These are phyloP conservation scores for Crossocerus cetratus DNA, from an alignment of 2,888 invertebrate species.

Conservation along the genomic window DNA sequence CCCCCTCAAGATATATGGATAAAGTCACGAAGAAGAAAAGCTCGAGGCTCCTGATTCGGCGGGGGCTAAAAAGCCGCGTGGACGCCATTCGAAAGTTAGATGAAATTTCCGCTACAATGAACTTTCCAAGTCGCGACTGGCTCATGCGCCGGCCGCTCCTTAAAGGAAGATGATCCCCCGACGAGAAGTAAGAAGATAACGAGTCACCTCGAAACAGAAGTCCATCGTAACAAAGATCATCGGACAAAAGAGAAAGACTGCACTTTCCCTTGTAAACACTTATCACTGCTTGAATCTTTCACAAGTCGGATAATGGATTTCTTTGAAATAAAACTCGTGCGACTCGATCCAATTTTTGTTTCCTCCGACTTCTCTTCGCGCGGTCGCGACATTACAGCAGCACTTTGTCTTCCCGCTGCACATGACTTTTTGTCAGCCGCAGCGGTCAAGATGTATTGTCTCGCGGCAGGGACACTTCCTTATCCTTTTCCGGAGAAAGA, in stretches of 20 bases:
- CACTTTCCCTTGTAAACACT: too few relatives aligned
- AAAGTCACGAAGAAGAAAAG: slow-evolving; percentile 3
- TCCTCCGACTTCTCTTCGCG: too few relatives aligned
- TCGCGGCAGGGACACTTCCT: neutral
- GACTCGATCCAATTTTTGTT: too few relatives aligned
- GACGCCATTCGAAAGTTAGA: slow-evolving; percentile 24
- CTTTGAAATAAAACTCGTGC: neutral
- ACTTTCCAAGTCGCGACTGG: slow-evolving; percentile 29
- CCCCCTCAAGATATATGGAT: neutral
- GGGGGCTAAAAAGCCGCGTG: slow-evolving; percentile 15
- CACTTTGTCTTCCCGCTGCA: neutral
- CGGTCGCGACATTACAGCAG: slow-evolving; percentile 1
- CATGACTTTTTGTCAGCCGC: neutral
- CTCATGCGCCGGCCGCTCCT: slow-evolving; percentile 29
- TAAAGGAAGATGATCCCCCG: slow-evolving; percentile 37
- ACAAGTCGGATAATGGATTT: neutral
- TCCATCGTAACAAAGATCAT: too few relatives aligned
- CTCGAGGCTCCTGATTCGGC: slow-evolving; percentile 6
- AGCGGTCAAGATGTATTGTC: slow-evolving; percentile 8
- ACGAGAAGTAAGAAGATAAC: slow-evolving; percentile 38
- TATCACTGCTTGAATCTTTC: neutral
- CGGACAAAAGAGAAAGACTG: slow-evolving; percentile 30
- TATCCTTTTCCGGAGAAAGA: neutral
- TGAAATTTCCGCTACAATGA: slow-evolving; percentile 36
- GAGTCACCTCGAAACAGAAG: slow-evolving; percentile 20